Base-by-base conservation (phyloP, 2,888 invertebrate species). In the Mythimna pallens region DNA sequence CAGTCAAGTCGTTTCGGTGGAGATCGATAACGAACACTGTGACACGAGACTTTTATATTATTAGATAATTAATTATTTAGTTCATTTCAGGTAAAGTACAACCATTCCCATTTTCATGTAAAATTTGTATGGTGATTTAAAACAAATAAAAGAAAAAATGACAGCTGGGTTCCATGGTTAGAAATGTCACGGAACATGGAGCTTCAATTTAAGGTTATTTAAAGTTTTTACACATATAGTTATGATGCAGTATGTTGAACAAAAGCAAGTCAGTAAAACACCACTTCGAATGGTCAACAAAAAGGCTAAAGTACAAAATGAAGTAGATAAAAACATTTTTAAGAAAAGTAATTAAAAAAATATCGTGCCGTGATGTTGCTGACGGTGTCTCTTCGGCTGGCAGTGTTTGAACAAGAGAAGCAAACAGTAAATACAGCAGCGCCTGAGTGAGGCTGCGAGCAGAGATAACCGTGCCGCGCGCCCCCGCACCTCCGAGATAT, bases 341-440 rank as follows among this genome's bases (percentile, higher is more conserved):
- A 69, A 62, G 40, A 61, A 77, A 67, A 76, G 72, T 77, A 72
- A 73, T 78, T 77, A 50, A 71, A 70, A 74, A 63, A 36, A 62
- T 63, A 69, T 20, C n/a, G 43, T 63, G 47, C 34, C 58, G 52
- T 50, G 62, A 55, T 67, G 30, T 55, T 43, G 62, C 50, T 61
- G 59, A 36, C 54, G 61, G 34, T 50, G n/a, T 59, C 40, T 55
- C 50, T 57, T 30, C 40, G 34, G n/a, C 65, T 20, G 30, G 55
- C 50, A 22, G 43, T 81, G 69, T 78, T 83, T 83, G 76, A 47
- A 76, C 74, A 81, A 73, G 59, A 69, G 36, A 25, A 57, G 72
- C 81, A 72, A 76, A 78, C 65, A 59, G 72, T 83, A 78, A 76
- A 78, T 67, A 71, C 66, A 55, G 72, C 61, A 40, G 63, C 52